Base-by-base conservation (phyloP, 1,140 invertebrate species). In the Bombus confusus region DNA sequence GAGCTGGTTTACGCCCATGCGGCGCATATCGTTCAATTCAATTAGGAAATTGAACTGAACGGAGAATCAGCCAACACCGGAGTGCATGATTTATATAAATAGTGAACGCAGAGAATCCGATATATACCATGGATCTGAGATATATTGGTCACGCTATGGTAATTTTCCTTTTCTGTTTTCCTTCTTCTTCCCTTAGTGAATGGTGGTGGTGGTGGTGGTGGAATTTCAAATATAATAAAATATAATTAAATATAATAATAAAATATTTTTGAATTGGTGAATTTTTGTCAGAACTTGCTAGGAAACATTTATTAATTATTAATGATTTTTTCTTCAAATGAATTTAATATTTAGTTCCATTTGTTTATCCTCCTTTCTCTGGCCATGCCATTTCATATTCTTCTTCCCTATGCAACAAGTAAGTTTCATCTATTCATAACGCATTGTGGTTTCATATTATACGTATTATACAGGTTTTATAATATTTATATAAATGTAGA, bases 1-100 rank as follows among this genome's bases (percentile, higher is more conserved):
- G 15, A 80, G 34, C 13, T 82, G 39, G 88, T 86, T 52, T 71
- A 88, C 88, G 88, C 88, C 87, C 78, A 78, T 69, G 64, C 41
- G 22, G 25, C 34, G 73, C 43, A 41, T n/a, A 37, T 83, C 80
- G 62, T 73, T 73, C 85, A 82, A 95, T 93, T 95, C 94, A 94
- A 94, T 95, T 94, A 94, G 92, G 92, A 94, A 94, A 95, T 95
- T 94, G 94, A 92, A 83, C 39, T 93, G 94, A 92, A 83, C 39
- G 87, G 82, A 75, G 80, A 64, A 68, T 87, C 79, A 64, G 77
- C 76, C 62, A 47, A 47, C 52, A 41, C 74, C n/a, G 62, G 73
- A 77, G 77, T 73, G 39, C 64, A 88, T 88, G 72, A 88, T 88
- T 88, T 88, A 85, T 62, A n/a, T 13, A 62, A 86, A 15, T n/a